These are phyloP conservation scores for Candoia aspera DNA, from an alignment of 2,113 vertebrate species.

Conservation along the genomic window DNA sequence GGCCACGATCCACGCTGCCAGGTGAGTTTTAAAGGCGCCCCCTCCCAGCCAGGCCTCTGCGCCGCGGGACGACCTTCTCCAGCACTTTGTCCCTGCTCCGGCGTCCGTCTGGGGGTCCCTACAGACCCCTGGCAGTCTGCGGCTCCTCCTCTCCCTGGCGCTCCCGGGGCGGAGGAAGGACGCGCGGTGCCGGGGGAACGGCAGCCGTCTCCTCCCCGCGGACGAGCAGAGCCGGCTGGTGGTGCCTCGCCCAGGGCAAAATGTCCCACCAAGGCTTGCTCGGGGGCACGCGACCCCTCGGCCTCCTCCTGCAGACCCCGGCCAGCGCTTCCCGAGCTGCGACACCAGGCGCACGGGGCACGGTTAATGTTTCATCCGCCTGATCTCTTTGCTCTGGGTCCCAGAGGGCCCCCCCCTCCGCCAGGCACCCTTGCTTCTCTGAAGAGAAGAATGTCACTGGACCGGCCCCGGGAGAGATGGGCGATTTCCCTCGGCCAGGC, in stretches of 20 bases:
- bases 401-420: neutral
- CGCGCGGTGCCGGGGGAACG: neutral
- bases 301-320: neutral
- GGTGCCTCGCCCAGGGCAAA: neutral
- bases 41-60: neutral
- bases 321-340: neutral
- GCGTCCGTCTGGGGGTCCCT: neutral
- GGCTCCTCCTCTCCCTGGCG: neutral
- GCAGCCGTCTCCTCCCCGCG: neutral
- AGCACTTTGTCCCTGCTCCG: neutral
- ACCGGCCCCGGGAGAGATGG: neutral
- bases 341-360: neutral
- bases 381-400: neutral
- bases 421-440: neutral
- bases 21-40: neutral
- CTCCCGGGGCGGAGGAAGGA: neutral
- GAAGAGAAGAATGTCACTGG: neutral
- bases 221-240: neutral
- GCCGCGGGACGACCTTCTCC: neutral
- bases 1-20: neutral
- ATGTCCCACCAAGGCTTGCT: neutral
- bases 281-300: neutral
- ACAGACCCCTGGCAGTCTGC: neutral
- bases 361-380: conserved; percentile 36
- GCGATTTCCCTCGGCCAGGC: neutral